Base-by-base conservation (phyloP, 30 jellyfish, hydroid and myxozoan genomes). In the Hydractinia echinata region DNA sequence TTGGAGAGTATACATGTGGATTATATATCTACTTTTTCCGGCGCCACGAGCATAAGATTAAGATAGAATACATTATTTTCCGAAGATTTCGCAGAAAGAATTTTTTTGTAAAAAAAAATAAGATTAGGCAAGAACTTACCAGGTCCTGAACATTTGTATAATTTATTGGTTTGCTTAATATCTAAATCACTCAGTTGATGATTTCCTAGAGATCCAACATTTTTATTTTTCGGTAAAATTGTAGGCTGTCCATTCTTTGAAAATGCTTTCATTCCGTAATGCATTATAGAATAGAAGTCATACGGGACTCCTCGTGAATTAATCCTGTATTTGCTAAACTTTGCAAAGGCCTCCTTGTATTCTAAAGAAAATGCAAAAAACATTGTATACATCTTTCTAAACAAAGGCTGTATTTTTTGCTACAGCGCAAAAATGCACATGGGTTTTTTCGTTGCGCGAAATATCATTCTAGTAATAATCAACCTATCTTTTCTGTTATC, bases 161-260 rank as follows among this genome's bases (percentile, higher is more conserved):
- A 84, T 39, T 87, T 61, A 61, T 84, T 83, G 3, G 99, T 77
- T 83, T 93, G 99, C 84, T 83, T 84, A 85, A 93, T 85, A 81
- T 93, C 99, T 85, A 93, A 68, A 13, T 72, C 83, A 73, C 96
- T 87, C 21, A 93, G 85, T 50, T 86, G 94, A n/a, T 90, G 79
- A 84, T 87, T 93, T 18, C 99, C 99, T 18, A 93, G 94, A 30
- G 56, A 67, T 79, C 56, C 77, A 50, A 93, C 83, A 5, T 83
- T 85, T 5, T 69, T 67, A 10, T 49, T 61, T 76, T 93, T 93
- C 19, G 99, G 96, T 68, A 55, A 64, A 16, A 93, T 93, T 30
- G 99, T 93, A 55, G 90, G 95, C 64, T 82, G 74, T 51, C 96
- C 96, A 64, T 93, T 93, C 73, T 87, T 87, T 7, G 99, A 83